A percentile compares a stretch with the other conserved stretches of the same genome.
Evolutionary conservation across 2,888 invertebrate species (phyloP).

Genomic region (Lepidochrysops patricia): DNA sequence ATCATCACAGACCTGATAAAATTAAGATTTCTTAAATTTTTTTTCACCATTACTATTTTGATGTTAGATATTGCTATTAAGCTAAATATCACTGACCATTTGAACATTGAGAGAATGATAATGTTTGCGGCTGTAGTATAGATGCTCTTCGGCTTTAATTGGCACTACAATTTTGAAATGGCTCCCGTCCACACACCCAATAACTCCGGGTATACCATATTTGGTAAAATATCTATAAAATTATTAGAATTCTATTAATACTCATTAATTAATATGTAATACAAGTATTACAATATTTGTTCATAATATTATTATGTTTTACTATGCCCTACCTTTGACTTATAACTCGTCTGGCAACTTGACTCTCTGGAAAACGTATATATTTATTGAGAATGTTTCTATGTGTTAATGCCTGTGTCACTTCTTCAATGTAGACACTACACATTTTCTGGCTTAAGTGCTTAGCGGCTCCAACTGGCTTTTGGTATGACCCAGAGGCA

Average conservation of each 20-base stretch:
- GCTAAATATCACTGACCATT: neutral
- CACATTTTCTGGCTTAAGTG: slow-evolving; percentile 22
- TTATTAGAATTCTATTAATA: neutral
- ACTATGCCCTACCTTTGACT: neutral
- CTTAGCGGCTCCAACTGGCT: slow-evolving; percentile 19
- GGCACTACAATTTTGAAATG: neutral
- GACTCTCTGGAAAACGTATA: neutral
- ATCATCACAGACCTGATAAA: slow-evolving; percentile 19
- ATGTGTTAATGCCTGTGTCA: slow-evolving; percentile 20
- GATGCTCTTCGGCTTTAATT: neutral
- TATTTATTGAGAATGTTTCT: slow-evolving; percentile 13
- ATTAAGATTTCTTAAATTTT: no score
- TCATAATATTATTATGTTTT: neutral
- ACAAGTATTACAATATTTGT: no score
- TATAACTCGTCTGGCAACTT: neutral
- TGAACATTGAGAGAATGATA: neutral
- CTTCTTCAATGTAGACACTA: slow-evolving; percentile 24
- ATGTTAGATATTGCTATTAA: no score
- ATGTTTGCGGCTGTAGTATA: neutral
- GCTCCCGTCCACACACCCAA: neutral
- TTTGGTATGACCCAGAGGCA: slow-evolving; percentile 23
- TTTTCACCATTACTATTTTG: no score
- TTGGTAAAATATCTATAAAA: neutral
- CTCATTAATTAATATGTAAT: neutral
- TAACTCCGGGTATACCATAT: neutral